Evolutionary conservation across 2,113 vertebrate species (phyloP), one percentile per base, ranked within the genome.

Genomic region (Fregata magnificens): DNA sequence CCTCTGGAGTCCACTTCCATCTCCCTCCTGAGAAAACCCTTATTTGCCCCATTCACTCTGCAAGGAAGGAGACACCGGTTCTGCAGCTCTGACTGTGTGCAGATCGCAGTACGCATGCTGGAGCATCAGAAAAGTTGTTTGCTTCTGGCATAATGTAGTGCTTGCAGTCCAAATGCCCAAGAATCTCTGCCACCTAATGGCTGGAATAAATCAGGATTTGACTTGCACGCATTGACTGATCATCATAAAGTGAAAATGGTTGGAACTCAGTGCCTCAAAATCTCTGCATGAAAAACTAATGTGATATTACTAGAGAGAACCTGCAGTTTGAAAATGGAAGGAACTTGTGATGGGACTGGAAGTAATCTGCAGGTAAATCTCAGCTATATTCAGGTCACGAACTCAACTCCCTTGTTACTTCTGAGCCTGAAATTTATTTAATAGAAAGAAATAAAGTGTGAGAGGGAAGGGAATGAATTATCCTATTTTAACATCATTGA

Each of bases 361-460:
- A 89, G n/a, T 25, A 90, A 82, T 50, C 84, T 93, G 66, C 42
- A 95, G 87, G 81, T 95, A 95, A 91, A 90, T 89, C 58, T 94
- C 66, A 95, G 66, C 18, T 91, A 32, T 59, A 95, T 85, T 90
- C 89, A 91, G 86, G 70, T 90, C 93, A 96, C 6, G 0, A 92
- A 90, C 78, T 85, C 65, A 88, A 93, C 73, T 93, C 82, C 40
- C 84, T 88, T 91, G 70, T 77, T 93, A 91, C 36, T 94, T 95
- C 55, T 2, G 1, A 88, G 71, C 9, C 62, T 86, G 78, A 80
- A 95, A 95, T 90, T 76, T 89, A 95, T 91, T 95, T 91, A 94
- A 94, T 53, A 94, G 53, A 85, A 90, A 79, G 70, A 96, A 95
- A 95, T 88, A 92, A 90, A 95, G 90, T 63, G 36, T 77, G 74